phyloP scores from a whole-genome alignment of 2,113 vertebrate species.

The Nerophis ophidion region DNA sequence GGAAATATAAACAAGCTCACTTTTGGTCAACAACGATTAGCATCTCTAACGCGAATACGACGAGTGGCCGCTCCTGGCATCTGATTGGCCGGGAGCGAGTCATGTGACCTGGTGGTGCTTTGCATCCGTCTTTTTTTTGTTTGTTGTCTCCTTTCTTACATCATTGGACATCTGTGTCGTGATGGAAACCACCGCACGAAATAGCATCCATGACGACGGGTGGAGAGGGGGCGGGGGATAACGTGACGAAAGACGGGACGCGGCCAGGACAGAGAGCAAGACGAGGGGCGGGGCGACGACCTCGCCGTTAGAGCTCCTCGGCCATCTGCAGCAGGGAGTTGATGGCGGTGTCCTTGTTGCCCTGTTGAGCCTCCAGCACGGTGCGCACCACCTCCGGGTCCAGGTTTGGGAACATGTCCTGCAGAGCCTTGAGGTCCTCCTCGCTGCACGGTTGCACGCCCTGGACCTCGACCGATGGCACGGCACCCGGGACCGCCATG shows the following conservation, averaged over 20 bases:
- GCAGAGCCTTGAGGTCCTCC: slow-evolving; percentile 88
- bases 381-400: slow-evolving; percentile 91
- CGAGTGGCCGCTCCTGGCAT: no score
- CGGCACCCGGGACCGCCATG: slow-evolving; percentile 83
- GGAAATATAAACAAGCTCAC: no score
- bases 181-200: no score
- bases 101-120: no score
- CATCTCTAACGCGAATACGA: no score
- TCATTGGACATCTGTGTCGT: no score
- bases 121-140: no score
- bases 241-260: background rate
- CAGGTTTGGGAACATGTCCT: slow-evolving; percentile 97
- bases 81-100: no score
- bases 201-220: no score
- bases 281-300: background rate
- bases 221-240: no score
- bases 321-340: slow-evolving; percentile 96
- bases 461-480: slow-evolving; percentile 68
- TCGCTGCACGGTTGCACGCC: slow-evolving; percentile 70
- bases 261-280: background rate
- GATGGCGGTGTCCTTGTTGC: slow-evolving; percentile 88
- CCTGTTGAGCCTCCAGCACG: slow-evolving; percentile 90
- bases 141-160: no score
- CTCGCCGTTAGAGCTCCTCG: slow-evolving; percentile 81
- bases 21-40: no score